These are phyloP conservation scores for Acleris holmiana DNA, from an alignment of 2,888 invertebrate genomes.

Conservation along the genomic window DNA sequence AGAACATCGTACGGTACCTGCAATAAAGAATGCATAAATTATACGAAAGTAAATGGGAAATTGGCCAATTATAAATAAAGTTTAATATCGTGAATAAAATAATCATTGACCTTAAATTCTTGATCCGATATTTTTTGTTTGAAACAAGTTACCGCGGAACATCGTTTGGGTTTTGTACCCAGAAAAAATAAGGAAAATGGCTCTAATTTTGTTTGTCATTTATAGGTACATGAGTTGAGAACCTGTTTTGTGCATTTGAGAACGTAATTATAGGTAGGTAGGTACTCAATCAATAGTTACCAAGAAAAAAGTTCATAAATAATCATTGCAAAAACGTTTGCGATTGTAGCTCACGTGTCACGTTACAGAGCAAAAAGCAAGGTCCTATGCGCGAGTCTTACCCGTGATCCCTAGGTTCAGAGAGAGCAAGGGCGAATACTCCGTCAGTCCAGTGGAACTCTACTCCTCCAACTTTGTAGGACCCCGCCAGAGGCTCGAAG, in stretches of 20 bases:
- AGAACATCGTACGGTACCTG: conserved; percentile 89
- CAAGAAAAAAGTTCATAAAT: conserved; percentile 11
- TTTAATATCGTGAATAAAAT: conserved; percentile 26
- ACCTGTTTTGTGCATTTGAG: not conserved
- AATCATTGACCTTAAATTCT: conserved; percentile 31
- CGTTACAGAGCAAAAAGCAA: conserved; percentile 24
- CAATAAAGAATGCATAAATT: conserved; percentile 45
- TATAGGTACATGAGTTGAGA: not conserved
- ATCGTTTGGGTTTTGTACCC: not conserved
- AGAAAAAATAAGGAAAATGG: conserved; percentile 13
- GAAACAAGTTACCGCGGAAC: conserved; percentile 7
- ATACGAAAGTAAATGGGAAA: conserved; percentile 33
- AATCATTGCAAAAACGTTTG: not conserved
- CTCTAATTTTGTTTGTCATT: conserved; percentile 4
- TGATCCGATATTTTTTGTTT: conserved; percentile 1
- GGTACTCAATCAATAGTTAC: not conserved
- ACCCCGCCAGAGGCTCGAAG: conserved; percentile 91
- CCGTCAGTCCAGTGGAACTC: conserved; percentile 95
- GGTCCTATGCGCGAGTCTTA: conserved; percentile 49
- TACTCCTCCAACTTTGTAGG: conserved; percentile 90
- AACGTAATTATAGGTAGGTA: not conserved
- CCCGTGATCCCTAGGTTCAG: conserved; percentile 84
- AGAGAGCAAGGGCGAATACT: conserved; percentile 89
- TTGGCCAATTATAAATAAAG: conserved; percentile 18
- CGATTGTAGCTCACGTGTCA: conserved; percentile 10